Conservation (phyloP, 2,888 invertebrate genomes). For the Drosophila eohydei region DNA sequence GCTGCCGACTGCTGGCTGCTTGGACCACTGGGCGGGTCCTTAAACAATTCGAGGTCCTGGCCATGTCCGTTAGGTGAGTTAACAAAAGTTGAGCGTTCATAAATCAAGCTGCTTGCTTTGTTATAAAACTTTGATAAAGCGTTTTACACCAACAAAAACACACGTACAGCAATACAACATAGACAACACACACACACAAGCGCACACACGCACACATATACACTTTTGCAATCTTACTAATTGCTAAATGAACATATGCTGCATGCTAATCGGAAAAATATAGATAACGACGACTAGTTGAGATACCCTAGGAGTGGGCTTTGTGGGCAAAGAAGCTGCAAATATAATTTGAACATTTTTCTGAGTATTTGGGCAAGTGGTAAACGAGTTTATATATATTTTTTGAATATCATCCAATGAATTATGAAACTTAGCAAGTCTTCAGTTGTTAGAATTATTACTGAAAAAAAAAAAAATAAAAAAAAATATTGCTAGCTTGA, state of each 20-base stretch:
- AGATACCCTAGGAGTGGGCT: conserved; percentile 2
- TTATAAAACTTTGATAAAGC: conserved; percentile 79
- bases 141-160: conserved; percentile 62
- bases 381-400: too few relatives aligned
- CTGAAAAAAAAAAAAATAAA: too few relatives aligned
- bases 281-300: background rate
- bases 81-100: conserved; percentile 75
- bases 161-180: conserved; percentile 5
- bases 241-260: conserved; percentile 69
- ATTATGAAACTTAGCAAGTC: too few relatives aligned
- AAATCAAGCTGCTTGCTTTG: conserved; percentile 74
- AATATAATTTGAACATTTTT: too few relatives aligned
- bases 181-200: conserved; percentile 9
- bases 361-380: too few relatives aligned
- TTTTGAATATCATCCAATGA: too few relatives aligned
- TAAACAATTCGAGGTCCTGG: conserved; percentile 16
- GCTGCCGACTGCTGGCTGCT: conserved; percentile 44
- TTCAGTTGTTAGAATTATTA: too few relatives aligned
- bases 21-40: conserved; percentile 18
- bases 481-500: too few relatives aligned
- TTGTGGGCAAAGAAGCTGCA: too few relatives aligned
- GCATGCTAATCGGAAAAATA: conserved; percentile 57
- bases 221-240: conserved; percentile 76
- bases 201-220: conserved; percentile 3
- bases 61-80: conserved; percentile 63